A percentile compares a stretch with the other conserved stretches of the same genome.
Evolutionary conservation across 2,797 vertebrate genomes (phyloP).

Genomic region (Rhyacichthys aspro): DNA sequence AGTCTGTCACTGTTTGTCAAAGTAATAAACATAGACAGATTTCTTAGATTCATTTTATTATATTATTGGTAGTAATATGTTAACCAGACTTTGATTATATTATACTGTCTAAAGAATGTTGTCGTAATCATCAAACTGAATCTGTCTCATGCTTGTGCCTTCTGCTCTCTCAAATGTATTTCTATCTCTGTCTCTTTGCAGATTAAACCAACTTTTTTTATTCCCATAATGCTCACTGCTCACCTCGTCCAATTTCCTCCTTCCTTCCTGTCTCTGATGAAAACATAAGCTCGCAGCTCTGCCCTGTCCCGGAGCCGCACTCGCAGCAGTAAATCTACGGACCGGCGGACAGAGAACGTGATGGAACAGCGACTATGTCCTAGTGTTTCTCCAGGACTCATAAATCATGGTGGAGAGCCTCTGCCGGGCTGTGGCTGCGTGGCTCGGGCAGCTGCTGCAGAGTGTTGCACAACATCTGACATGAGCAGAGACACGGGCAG

Average conservation of each 20-base stretch:
- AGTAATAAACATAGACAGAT: no score
- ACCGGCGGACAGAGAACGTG: slow-evolving; percentile 34
- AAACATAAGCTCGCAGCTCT: slow-evolving; percentile 63
- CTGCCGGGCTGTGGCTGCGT: slow-evolving; percentile 12
- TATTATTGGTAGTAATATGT: neutral
- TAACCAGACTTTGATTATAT: neutral
- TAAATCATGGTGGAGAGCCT: slow-evolving; percentile 60
- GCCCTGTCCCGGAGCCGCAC: slow-evolving; percentile 51
- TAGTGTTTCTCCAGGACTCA: slow-evolving; percentile 43
- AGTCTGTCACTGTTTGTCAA: no score
- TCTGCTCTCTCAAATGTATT: slow-evolving; percentile 7
- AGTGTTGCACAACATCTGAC: slow-evolving; percentile 67
- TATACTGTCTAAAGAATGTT: neutral
- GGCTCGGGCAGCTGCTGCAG: slow-evolving; percentile 58
- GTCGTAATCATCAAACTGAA: slow-evolving; percentile 3
- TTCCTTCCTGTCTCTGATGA: slow-evolving; percentile 72
- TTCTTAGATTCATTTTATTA: no score
- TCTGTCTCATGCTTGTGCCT: neutral
- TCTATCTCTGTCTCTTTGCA: slow-evolving; percentile 13
- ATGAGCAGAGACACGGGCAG: slow-evolving; percentile 40
- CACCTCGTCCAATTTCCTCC: slow-evolving; percentile 76
- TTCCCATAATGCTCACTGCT: slow-evolving; percentile 64
- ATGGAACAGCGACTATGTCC: slow-evolving; percentile 54
- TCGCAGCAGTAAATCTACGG: slow-evolving; percentile 61
- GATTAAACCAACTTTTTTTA: slow-evolving; percentile 35